Conservation (phyloP, 2,113 vertebrate species). For the Candoia aspera region DNA sequence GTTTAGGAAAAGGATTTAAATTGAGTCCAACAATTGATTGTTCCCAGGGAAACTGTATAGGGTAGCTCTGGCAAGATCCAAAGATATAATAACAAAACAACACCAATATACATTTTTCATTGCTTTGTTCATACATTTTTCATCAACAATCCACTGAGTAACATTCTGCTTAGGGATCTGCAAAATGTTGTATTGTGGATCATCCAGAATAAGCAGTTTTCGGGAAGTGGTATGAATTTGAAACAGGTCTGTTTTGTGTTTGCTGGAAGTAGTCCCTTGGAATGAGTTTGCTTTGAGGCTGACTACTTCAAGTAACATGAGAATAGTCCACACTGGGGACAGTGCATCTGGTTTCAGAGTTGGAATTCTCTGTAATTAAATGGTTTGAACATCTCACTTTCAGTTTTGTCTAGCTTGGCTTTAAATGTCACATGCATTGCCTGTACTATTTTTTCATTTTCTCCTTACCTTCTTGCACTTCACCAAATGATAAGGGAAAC, state of each 20-base stretch:
- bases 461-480: conserved; percentile 80
- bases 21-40: background rate
- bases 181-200: background rate
- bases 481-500: conserved; percentile 82
- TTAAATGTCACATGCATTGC: background rate
- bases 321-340: background rate
- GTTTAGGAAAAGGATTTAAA: background rate
- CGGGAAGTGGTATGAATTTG: background rate
- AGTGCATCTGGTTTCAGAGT: background rate
- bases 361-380: background rate
- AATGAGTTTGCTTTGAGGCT: background rate
- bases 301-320: background rate
- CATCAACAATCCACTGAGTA: background rate
- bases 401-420: background rate
- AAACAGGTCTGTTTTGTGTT: background rate
- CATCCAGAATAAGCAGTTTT: background rate
- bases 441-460: background rate
- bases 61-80: background rate
- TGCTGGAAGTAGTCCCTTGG: background rate
- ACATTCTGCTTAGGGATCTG: background rate
- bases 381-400: background rate
- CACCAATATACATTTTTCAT: background rate
- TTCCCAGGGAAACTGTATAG: background rate
- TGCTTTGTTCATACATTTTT: background rate
- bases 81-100: background rate